Evolutionary conservation across 2,888 invertebrate genomes (phyloP), one percentile per base, ranked within the genome.

Genomic region (Meloe dianella): DNA sequence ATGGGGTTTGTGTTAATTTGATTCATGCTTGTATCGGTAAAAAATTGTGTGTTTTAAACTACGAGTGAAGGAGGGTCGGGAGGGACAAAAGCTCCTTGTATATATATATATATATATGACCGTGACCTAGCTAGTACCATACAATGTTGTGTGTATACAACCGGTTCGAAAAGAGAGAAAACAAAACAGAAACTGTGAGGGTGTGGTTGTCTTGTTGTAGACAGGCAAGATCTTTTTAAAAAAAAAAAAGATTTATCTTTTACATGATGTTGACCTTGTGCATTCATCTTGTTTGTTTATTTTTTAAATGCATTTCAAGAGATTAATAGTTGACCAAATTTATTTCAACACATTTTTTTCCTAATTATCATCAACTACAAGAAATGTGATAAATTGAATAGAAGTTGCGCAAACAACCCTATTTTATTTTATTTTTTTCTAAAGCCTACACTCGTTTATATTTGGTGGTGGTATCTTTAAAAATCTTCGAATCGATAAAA

Each of bases 341-440:
- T 20, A 35, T 17, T 8, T 47, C 8, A 20, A 20, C 3, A 20
- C 4, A 20, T 20, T 20, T 2, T 54, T 24, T 3, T 14, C 14
- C n/a, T n/a, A n/a, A 24, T 14, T 24, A 54, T 20, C 10, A 12
- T 54, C 6, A 14, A 54, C 20, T 3, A 54, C 3, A 0, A 54
- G 24, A 22, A 54, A 14, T 24, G 54, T 54, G 54, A 24, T 54
- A 1, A 14, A 0, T 24, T 54, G 22, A 20, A 41, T 60, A 14
- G 22, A 41, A 41, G 60, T 60, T 60, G 24, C 60, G 24, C 12
- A n/a, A n/a, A n/a, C n/a, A 60, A 41, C 60, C 27, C 35, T 35
- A 35, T 10, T 35, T 27, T 27, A 27, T n/a, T 20, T 20, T 47
- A 47, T 38, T 38, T 38, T 38, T 6, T 17, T 10, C 47, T 17